A percentile compares a stretch with the other conserved stretches of the same genome.
Conservation (phyloP, 2,113 vertebrate genomes). For the Cettia cetti region DNA sequence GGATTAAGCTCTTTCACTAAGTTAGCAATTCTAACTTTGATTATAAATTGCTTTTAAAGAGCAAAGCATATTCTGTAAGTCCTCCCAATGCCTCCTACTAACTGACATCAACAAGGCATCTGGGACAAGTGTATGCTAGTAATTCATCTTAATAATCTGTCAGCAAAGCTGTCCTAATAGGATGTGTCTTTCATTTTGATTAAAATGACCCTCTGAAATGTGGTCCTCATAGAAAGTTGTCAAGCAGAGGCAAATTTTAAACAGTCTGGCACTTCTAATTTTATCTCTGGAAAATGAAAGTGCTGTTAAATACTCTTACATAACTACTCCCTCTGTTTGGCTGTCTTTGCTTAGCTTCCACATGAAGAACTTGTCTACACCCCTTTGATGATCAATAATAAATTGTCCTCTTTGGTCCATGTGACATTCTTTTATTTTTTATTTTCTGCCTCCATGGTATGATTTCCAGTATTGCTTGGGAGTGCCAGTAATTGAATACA, state of each 20-base stretch:
- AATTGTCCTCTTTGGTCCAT: neutral
- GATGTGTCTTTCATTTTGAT: constrained; percentile 73
- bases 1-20: constrained; percentile 71
- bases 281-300: constrained; percentile 33
- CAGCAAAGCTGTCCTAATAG: constrained; percentile 73
- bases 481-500: neutral
- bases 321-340: neutral
- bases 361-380: neutral
- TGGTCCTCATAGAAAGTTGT: constrained; percentile 50
- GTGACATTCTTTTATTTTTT: neutral
- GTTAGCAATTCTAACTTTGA: constrained; percentile 58
- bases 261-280: constrained; percentile 54
- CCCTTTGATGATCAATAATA: neutral
- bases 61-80: constrained; percentile 47
- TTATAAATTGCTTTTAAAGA: constrained; percentile 71
- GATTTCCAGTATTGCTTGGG: neutral
- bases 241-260: constrained; percentile 46
- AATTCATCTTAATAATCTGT: constrained; percentile 78
- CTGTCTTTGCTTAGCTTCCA: neutral
- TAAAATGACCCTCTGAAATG: constrained; percentile 71
- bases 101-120: constrained; percentile 61
- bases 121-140: constrained; percentile 47
- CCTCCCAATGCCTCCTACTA: constrained; percentile 40
- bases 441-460: neutral
- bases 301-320: neutral